Conservation (phyloP, 2,888 invertebrate species). For the Phortica okadai region DNA sequence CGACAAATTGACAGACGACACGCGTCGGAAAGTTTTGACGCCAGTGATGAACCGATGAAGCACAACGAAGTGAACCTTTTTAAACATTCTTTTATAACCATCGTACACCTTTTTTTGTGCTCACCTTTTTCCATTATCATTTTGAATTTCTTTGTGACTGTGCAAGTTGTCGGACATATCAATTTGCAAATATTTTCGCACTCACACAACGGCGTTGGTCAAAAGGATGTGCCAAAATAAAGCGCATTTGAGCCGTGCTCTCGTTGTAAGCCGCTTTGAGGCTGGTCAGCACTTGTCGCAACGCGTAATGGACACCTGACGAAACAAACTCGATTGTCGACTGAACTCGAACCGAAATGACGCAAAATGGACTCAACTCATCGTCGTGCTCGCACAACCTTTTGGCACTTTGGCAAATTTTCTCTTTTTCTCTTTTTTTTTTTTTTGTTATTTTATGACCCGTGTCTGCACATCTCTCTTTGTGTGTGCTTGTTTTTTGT, state of each 20-base stretch:
- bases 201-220: neutral
- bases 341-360: neutral
- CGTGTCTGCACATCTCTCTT: neutral
- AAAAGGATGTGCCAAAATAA: conserved; percentile 5
- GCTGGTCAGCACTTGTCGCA: conserved; percentile 12
- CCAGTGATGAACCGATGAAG: neutral
- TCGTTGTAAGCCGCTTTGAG: conserved; percentile 25
- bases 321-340: neutral
- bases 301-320: neutral
- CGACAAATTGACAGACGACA: neutral
- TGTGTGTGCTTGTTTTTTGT: neutral
- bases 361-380: neutral
- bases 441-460: neutral
- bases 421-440: neutral
- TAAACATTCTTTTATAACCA: neutral
- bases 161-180: conserved; percentile 14
- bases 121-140: neutral
- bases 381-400: neutral
- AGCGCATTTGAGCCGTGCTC: conserved; percentile 12
- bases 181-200: conserved; percentile 27
- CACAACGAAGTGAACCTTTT: neutral
- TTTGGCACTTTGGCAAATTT: neutral
- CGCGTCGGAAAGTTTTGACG: neutral
- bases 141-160: conserved; percentile 16
- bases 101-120: neutral